phyloP scores from a whole-genome alignment of 2,113 vertebrate genomes.

The Lepisosteus oculatus region DNA sequence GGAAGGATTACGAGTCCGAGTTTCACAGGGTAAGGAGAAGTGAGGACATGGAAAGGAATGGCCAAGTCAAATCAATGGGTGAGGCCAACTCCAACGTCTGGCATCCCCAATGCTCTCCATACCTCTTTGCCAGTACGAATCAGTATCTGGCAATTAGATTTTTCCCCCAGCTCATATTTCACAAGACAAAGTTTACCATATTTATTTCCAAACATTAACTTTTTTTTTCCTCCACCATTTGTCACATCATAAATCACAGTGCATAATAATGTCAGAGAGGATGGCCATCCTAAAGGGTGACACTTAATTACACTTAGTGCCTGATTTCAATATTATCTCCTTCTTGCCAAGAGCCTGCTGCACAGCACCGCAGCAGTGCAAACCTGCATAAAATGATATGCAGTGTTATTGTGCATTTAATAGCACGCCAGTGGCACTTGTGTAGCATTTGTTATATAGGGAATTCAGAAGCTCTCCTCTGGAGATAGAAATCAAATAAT shows the following conservation, averaged over 20 bases:
- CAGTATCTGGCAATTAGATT: background rate
- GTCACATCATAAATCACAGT: conserved; percentile 69
- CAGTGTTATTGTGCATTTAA: conserved; percentile 55
- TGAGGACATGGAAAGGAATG: too few species aligned
- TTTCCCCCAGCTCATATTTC: background rate
- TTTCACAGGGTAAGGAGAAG: too few species aligned
- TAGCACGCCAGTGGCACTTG: conserved; percentile 29
- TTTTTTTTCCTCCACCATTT: conserved; percentile 47
- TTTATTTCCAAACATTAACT: conserved; percentile 22
- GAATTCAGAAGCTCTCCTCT: conserved; percentile 26
- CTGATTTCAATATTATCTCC: conserved; percentile 65
- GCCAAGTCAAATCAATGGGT: too few species aligned
- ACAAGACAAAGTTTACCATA: background rate
- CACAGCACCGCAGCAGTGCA: conserved; percentile 43
- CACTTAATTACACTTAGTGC: conserved; percentile 72
- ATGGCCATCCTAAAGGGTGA: conserved; percentile 60
- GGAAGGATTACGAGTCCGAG: too few species aligned
- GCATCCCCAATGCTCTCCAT: too few species aligned
- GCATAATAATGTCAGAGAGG: conserved; percentile 66
- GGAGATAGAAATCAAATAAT: conserved; percentile 60
- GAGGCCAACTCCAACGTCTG: too few species aligned
- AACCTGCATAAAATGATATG: conserved; percentile 62
- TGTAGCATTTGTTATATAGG: conserved; percentile 27
- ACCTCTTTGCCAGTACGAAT: too few species aligned
- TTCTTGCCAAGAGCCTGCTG: conserved; percentile 50